Evolutionary conservation across 2,888 invertebrate species (phyloP).

Genomic region (Gasteruption jaculator): DNA sequence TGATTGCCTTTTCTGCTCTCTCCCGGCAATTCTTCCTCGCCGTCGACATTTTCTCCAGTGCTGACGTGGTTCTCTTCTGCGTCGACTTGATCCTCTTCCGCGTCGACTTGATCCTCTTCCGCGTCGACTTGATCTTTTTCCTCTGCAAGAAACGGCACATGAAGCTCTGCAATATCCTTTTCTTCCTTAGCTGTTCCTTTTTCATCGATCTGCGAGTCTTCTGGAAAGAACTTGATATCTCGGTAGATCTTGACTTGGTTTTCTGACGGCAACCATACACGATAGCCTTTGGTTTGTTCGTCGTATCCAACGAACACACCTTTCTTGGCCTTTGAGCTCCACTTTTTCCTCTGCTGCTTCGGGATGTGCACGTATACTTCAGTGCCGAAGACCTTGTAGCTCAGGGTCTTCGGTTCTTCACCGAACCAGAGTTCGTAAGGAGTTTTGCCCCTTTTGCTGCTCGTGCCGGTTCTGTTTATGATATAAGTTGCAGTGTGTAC

Average conservation of each 20-base stretch:
- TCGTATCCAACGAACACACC: constrained; percentile 34
- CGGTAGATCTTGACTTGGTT: constrained; percentile 7
- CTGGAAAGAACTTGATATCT: too few species aligned
- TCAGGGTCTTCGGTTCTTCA: constrained; percentile 10
- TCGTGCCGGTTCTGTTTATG: constrained; percentile 37
- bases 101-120: too few species aligned
- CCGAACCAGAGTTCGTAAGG: constrained; percentile 36
- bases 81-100: too few species aligned
- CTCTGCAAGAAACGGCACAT: too few species aligned
- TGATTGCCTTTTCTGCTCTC: too few species aligned
- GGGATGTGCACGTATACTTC: constrained; percentile 37
- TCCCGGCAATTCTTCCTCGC: too few species aligned
- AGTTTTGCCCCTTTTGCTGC: constrained; percentile 25
- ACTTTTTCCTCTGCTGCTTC: constrained; percentile 27
- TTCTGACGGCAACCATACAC: constrained; percentile 25
- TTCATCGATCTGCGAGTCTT: too few species aligned
- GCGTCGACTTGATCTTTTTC: too few species aligned
- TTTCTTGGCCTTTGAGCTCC: constrained; percentile 20
- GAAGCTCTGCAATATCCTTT: not conserved
- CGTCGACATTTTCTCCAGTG: too few species aligned
- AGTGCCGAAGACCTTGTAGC: constrained; percentile 29
- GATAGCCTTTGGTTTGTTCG: constrained; percentile 31
- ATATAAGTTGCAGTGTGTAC: constrained; percentile 37
- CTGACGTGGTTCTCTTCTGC: too few species aligned
- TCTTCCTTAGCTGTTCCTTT: too few species aligned